These are phyloP conservation scores for Polia nebulosa DNA, from an alignment of 2,888 invertebrate genomes.

Conservation along the genomic window DNA sequence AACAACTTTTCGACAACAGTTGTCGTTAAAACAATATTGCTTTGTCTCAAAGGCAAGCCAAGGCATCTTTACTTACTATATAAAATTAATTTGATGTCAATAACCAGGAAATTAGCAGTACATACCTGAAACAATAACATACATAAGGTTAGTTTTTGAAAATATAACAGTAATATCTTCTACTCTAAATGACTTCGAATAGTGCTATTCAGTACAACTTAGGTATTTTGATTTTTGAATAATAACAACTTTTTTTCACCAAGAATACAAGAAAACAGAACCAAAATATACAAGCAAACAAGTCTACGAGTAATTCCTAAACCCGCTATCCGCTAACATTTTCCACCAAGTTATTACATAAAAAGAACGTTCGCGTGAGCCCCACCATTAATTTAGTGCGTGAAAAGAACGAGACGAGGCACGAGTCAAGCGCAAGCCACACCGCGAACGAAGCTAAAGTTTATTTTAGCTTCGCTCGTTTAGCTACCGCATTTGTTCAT, in stretches of 20 bases:
- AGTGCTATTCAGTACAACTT: too few relatives aligned
- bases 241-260: too few relatives aligned
- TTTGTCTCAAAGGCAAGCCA: too few relatives aligned
- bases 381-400: constrained; percentile 86
- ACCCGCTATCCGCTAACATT: constrained; percentile 3
- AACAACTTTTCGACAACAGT: too few relatives aligned
- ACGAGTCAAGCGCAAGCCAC: constrained; percentile 44
- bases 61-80: constrained; percentile 17
- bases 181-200: too few relatives aligned
- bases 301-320: too few relatives aligned
- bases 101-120: neutral
- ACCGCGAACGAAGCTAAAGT: neutral
- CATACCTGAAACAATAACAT: constrained; percentile 51
- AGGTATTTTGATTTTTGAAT: too few relatives aligned
- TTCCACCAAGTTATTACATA: constrained; percentile 45
- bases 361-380: constrained; percentile 81
- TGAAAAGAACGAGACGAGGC: constrained; percentile 82
- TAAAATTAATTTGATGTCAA: neutral
- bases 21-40: too few relatives aligned
- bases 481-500: neutral
- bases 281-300: too few relatives aligned
- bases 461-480: neutral
- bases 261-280: too few relatives aligned
- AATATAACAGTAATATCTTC: neutral
- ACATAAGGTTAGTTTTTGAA: neutral